Evolutionary conservation across 2,888 invertebrate genomes (phyloP), one percentile per base, ranked within the genome.

Genomic region (Mesorhabditis spiculigera): DNA sequence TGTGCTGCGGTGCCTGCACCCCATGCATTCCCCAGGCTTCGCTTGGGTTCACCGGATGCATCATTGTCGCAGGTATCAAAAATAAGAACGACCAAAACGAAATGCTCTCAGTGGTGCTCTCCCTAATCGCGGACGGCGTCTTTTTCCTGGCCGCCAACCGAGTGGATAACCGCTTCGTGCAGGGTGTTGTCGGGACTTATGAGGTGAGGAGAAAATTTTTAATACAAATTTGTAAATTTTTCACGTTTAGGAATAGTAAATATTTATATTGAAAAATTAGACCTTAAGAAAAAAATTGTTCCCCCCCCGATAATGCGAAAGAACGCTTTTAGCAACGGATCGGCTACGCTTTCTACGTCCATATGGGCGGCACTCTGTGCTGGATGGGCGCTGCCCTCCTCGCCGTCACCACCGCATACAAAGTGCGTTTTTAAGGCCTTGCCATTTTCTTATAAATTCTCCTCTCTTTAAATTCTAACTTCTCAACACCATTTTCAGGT

Each of bases 121-220:
- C 84, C 0, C 63, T 84, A 66, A 75, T 84, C 62, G 82, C 84
- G 62, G 82, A 84, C 64, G 79, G 81, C 6, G 77, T 83, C 50
- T 84, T 84, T 79, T 84, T 84, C 77, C 76, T 84, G 58, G 83
- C 84, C 43, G 85, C 84, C 5, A 85, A 84, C 61, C 74, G 85
- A 62, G 84, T 84, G 65, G 84, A 84, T 71, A 81, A 82, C 63
- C 77, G 84, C 67, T 84, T 84, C 72, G 84, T 84, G 6, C 80
- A 81, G 68, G 84, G 84, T 75, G 78, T 84, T 73, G 84, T 84
- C 43, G 84, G 82, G 67, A 84, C 84, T n/a, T 84, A 84, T 74
- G 84, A 84, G 75, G 76, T 73, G 45, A 16, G 66, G 1, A 28
- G 28, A 28, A 28, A 28, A 28, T 28, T 28, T 28, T 28, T 28